These are phyloP conservation scores for Helogale parvula DNA, from an alignment of 2,113 vertebrate genomes.

Conservation along the genomic window DNA sequence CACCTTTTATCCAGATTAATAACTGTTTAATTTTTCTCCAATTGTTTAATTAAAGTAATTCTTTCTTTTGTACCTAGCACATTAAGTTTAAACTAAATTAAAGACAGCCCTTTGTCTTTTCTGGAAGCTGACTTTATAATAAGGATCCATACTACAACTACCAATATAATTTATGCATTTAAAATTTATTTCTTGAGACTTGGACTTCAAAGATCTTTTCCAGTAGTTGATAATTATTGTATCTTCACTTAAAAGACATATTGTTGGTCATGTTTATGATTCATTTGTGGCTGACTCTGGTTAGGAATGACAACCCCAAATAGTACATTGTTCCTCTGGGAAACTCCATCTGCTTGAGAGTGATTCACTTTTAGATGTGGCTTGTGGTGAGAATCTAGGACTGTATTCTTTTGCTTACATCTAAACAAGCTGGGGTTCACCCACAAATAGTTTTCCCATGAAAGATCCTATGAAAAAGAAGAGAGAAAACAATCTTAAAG, in stretches of 20 bases:
- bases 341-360: neutral
- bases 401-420: neutral
- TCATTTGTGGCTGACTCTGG: neutral
- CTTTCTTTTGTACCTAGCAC: neutral
- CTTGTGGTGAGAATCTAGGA: neutral
- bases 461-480: neutral
- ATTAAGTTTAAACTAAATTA: neutral
- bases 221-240: neutral
- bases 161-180: neutral
- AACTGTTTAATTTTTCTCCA: neutral
- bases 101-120: neutral
- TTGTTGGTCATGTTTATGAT: neutral
- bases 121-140: neutral
- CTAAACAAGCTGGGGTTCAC: neutral
- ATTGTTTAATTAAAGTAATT: neutral
- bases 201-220: neutral
- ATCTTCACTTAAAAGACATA: neutral
- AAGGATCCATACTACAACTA: neutral
- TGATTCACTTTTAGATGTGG: neutral
- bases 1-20: neutral
- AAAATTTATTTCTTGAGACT: neutral
- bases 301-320: neutral
- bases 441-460: neutral
- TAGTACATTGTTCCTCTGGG: neutral
- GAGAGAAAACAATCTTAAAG: neutral